Evolutionary conservation across 2,113 vertebrate species (phyloP).

Genomic region (Tupaia tana): DNA sequence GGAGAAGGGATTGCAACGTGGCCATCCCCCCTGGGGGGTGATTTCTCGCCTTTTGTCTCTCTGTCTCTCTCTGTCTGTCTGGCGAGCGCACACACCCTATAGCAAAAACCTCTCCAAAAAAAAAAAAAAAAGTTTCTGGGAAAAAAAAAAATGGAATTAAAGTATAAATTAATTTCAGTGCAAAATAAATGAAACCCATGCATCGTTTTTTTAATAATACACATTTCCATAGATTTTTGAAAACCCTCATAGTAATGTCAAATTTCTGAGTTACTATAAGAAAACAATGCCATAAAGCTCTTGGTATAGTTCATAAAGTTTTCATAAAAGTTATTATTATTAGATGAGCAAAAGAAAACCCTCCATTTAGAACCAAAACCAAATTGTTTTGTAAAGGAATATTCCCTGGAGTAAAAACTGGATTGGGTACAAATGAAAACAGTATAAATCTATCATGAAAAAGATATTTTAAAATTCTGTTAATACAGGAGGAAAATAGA

Average conservation of each 20-base stretch:
- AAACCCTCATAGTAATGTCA: neutral
- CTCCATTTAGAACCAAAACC: neutral
- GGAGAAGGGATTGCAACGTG: too few species aligned
- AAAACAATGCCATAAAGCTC: conserved; percentile 45
- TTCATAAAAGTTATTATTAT: conserved; percentile 8
- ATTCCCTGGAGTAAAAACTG: conserved; percentile 8
- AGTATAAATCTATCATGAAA: conserved; percentile 30
- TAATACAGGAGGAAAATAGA: conserved; percentile 4
- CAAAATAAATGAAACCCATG: too few species aligned
- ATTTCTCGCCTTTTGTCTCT: too few species aligned
- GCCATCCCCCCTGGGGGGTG: too few species aligned
- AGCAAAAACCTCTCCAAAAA: too few species aligned
- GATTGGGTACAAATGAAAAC: neutral
- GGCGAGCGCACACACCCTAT: too few species aligned
- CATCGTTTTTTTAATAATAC: too few species aligned
- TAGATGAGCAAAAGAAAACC: neutral
- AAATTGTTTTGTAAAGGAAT: neutral
- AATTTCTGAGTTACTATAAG: conserved; percentile 24
- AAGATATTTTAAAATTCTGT: conserved; percentile 46
- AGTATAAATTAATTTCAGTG: too few species aligned
- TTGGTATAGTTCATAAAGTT: conserved; percentile 21
- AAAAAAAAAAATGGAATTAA: too few species aligned
- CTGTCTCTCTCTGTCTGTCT: too few species aligned
- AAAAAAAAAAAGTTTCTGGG: too few species aligned
- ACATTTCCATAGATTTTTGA: too few species aligned